Base-by-base conservation (phyloP, 2,888 invertebrate genomes). In the Enchytraeus crypticus region DNA sequence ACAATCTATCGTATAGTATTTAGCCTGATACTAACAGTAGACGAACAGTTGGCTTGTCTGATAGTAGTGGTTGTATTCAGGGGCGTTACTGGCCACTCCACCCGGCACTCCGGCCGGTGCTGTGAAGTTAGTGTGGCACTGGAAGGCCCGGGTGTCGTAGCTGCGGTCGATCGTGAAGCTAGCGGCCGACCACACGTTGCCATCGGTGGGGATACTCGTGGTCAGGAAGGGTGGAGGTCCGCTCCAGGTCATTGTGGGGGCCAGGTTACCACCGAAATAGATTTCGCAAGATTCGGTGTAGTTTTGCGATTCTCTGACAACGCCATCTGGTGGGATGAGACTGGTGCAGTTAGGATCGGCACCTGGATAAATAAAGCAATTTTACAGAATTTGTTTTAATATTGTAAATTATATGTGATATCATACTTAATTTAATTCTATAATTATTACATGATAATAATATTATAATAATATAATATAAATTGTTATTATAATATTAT, bases 41-140 rank as follows among this genome's bases (percentile, higher is more conserved):
- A 57, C 57, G n/a, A 46, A 18, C n/a, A 57, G 29, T 14, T 3
- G 27, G 18, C 29, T 38, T 2, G 43, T 27, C n/a, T 18, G 27
- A 30, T 46, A 57, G 29, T 23, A 5, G 47, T 57, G 29, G 27
- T n/a, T 29, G 14, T 3, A 57, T 2, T 1, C 8, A 5, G 57
- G 57, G n/a, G 30, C 26, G 14, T 57, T 57, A 29, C 29, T 46
- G 4, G 57, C 57, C 27, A 14, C 27, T n/a, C 33, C 57, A 47
- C 23, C 29, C 1, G 57, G 30, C 27, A 45, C 23, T n/a, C 21
- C 49, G 8, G 5, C 21, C 26, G 21, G 26, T 11, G 8, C 29
- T 27, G 57, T 57, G 47, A 57, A 57, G 21, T 57, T 57, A 1
- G 57, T 57, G 26, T 46, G 29, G 23, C 57, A 57, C 8, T 57